A percentile compares a stretch with the other conserved stretches of the same genome.
Evolutionary conservation across 2,113 vertebrate species (phyloP).

Genomic region (Gasterosteus aculeatus): DNA sequence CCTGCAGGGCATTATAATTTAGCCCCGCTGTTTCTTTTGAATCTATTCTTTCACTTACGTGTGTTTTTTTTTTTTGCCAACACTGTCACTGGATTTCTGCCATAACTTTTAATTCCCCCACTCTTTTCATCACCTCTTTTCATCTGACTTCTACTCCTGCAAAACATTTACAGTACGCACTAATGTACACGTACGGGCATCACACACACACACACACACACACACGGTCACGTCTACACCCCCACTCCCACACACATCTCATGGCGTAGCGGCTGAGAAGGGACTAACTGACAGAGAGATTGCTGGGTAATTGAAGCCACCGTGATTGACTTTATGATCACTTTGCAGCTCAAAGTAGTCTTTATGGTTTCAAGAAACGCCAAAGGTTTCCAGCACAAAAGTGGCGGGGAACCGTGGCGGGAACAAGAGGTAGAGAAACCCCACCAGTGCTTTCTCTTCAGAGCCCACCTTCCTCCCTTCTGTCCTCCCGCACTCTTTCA

Average conservation of each 20-base stretch:
- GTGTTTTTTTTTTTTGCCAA: not conserved
- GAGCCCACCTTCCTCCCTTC: constrained; percentile 66
- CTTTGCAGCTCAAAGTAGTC: constrained; percentile 91
- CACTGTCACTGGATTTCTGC: constrained; percentile 11
- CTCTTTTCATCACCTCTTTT: constrained; percentile 11
- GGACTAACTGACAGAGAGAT: constrained; percentile 90
- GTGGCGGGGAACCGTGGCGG: constrained; percentile 85
- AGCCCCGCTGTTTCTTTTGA: constrained; percentile 23
- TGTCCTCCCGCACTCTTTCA: constrained; percentile 62
- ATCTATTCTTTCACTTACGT: not conserved
- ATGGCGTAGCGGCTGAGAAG: constrained; percentile 82
- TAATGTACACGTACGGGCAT: constrained; percentile 38
- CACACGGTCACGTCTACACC: constrained; percentile 25
- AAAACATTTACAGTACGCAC: constrained; percentile 40
- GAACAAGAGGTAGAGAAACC: constrained; percentile 71
- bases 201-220: constrained; percentile 14
- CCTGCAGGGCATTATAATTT: constrained; percentile 59
- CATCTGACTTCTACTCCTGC: constrained; percentile 32
- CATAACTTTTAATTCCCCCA: constrained; percentile 16
- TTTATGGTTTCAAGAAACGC: constrained; percentile 94
- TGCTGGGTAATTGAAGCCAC: constrained; percentile 91
- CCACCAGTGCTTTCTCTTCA: constrained; percentile 51
- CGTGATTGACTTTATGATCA: constrained; percentile 97
- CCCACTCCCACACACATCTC: constrained; percentile 65
- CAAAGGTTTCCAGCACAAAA: constrained; percentile 84